Evolutionary conservation across 2,113 vertebrate genomes (phyloP).

Genomic region (Petaurus breviceps): DNA sequence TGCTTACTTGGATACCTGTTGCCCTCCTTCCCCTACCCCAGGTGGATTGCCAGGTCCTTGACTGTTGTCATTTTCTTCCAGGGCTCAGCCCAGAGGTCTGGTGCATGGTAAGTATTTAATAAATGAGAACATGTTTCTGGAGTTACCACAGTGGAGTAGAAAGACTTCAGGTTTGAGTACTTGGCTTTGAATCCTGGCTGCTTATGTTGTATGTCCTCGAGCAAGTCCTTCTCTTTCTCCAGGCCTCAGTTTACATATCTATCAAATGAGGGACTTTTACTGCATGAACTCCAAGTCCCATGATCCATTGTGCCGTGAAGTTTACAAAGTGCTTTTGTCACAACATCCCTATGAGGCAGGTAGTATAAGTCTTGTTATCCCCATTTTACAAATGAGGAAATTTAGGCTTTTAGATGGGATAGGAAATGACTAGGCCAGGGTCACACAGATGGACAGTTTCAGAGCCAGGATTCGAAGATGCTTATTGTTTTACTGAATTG

Average conservation of each 20-base stretch:
- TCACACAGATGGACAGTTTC: neutral
- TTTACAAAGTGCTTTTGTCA: neutral
- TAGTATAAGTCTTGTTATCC: neutral
- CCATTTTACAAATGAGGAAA: neutral
- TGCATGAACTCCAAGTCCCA: neutral
- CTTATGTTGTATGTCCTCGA: neutral
- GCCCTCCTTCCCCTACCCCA: neutral
- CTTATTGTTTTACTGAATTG: neutral
- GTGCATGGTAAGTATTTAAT: neutral
- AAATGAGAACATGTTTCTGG: neutral
- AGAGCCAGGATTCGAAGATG: neutral
- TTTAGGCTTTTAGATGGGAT: neutral
- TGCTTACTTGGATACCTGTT: neutral
- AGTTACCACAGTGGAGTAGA: neutral
- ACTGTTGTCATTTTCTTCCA: neutral
- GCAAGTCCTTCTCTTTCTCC: neutral
- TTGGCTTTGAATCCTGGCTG: neutral
- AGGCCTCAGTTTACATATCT: neutral
- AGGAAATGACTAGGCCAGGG: neutral
- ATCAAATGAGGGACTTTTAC: neutral
- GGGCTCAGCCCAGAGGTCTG: neutral
- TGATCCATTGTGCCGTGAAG: neutral
- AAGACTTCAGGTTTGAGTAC: neutral
- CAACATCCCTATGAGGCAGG: neutral
- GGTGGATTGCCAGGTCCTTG: neutral